phyloP scores from a whole-genome alignment of 2,888 invertebrate genomes.

The Eilema sororculum region DNA sequence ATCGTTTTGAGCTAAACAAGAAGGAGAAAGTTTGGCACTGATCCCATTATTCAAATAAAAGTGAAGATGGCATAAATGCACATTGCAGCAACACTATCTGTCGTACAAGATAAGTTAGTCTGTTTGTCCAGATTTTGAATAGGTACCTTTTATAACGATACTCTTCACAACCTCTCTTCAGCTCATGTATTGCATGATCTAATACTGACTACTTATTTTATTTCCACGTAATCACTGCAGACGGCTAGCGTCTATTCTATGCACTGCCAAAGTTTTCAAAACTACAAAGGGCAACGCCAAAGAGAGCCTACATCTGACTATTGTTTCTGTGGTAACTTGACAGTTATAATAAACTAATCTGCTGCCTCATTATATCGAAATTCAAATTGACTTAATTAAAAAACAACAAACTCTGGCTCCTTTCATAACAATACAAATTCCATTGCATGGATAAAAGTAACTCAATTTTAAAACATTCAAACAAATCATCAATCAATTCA shows the following conservation, averaged over 20 bases:
- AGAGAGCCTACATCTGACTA: constrained; percentile 84
- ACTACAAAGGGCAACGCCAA: constrained; percentile 74
- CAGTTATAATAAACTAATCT: constrained; percentile 79
- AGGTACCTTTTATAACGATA: constrained; percentile 86
- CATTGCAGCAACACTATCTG: constrained; percentile 82
- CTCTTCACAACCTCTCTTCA: constrained; percentile 84
- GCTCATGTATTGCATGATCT: constrained; percentile 79
- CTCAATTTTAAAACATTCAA: constrained; percentile 85
- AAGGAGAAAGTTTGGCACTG: constrained; percentile 87
- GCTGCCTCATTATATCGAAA: constrained; percentile 83
- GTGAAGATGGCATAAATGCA: constrained; percentile 85
- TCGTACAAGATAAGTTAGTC: constrained; percentile 80
- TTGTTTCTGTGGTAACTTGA: constrained; percentile 84
- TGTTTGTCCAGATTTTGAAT: constrained; percentile 83
- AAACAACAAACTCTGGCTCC: constrained; percentile 84
- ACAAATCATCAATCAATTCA: constrained; percentile 78
- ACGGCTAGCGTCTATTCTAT: constrained; percentile 49
- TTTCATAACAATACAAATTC: constrained; percentile 85
- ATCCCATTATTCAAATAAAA: constrained; percentile 84
- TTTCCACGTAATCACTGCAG: constrained; percentile 50
- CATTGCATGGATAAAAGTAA: constrained; percentile 85
- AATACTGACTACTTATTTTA: constrained; percentile 75
- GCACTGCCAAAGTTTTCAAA: constrained; percentile 62
- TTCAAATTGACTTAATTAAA: constrained; percentile 82
- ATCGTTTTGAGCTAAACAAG: constrained; percentile 86